Evolutionary conservation across 2,888 invertebrate genomes (phyloP).

Genomic region (Lasioglossum morio): DNA sequence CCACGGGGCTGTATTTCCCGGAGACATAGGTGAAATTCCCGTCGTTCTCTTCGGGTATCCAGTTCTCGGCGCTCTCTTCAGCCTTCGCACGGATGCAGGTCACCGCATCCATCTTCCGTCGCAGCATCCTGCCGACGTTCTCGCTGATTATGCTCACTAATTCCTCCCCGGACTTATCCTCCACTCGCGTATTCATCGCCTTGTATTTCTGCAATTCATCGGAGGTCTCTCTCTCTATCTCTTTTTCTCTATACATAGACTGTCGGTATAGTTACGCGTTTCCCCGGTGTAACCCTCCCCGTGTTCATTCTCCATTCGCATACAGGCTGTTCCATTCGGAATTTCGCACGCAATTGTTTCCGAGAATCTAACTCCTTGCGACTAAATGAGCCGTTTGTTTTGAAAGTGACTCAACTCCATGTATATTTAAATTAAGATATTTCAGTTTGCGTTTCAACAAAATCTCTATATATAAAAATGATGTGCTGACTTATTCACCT

Average conservation of each 20-base stretch:
- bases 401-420: too few species aligned
- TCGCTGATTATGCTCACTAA: slow-evolving; percentile 92
- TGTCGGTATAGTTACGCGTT: background rate
- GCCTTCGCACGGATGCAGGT: slow-evolving; percentile 92
- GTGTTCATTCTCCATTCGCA: background rate
- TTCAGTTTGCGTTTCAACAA: too few species aligned
- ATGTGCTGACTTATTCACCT: too few species aligned
- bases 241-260: background rate
- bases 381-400: too few species aligned
- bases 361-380: background rate
- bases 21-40: slow-evolving; percentile 89
- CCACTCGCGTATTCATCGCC: slow-evolving; percentile 91
- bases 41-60: slow-evolving; percentile 81
- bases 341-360: background rate
- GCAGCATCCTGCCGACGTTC: slow-evolving; percentile 94
- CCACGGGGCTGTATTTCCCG: slow-evolving; percentile 90
- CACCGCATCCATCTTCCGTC: slow-evolving; percentile 95
- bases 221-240: background rate
- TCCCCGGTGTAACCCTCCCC: background rate
- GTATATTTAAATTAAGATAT: too few species aligned
- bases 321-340: background rate
- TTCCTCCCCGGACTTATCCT: slow-evolving; percentile 91
- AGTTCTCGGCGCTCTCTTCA: slow-evolving; percentile 88
- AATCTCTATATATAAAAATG: too few species aligned
- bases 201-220: slow-evolving; percentile 89